A percentile compares a stretch with the other conserved stretches of the same genome.
phyloP scores from a whole-genome alignment of 2,113 vertebrate species.

The Chiloscyllium plagiosum region DNA sequence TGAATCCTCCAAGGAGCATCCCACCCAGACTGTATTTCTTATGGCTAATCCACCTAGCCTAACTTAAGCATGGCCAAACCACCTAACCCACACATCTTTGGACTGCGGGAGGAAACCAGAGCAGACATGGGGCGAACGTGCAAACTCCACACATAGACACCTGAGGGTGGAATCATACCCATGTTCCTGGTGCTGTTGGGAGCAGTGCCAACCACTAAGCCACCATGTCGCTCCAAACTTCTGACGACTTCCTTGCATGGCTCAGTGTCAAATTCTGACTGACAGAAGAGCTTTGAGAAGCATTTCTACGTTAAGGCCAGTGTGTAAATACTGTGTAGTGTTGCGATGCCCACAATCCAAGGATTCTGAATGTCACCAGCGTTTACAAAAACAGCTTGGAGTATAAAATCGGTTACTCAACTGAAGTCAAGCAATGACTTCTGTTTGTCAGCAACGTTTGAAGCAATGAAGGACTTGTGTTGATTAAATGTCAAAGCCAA shows the following conservation, averaged over 20 bases:
- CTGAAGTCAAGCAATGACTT: background rate
- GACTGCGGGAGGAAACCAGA: background rate
- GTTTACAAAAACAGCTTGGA: background rate
- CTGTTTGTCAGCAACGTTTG: background rate
- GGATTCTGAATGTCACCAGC: background rate
- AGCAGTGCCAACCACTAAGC: too few relatives aligned
- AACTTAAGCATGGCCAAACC: too few relatives aligned
- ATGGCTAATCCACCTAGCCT: too few relatives aligned
- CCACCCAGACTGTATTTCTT: too few relatives aligned
- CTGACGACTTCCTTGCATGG: background rate
- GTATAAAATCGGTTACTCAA: background rate
- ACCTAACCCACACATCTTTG: too few relatives aligned
- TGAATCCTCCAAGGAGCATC: too few relatives aligned
- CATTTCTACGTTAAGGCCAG: background rate
- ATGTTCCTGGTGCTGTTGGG: too few relatives aligned
- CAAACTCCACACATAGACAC: background rate
- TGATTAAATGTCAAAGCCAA: constrained; percentile 22
- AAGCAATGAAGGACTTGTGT: background rate
- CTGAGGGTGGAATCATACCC: too few relatives aligned
- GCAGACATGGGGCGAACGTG: background rate
- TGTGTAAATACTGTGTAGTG: background rate
- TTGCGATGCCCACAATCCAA: background rate
- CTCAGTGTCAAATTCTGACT: background rate
- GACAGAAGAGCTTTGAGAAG: background rate
- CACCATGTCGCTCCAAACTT: too few relatives aligned